phyloP scores from a whole-genome alignment of 2,888 invertebrate genomes.

The Phania funesta region DNA sequence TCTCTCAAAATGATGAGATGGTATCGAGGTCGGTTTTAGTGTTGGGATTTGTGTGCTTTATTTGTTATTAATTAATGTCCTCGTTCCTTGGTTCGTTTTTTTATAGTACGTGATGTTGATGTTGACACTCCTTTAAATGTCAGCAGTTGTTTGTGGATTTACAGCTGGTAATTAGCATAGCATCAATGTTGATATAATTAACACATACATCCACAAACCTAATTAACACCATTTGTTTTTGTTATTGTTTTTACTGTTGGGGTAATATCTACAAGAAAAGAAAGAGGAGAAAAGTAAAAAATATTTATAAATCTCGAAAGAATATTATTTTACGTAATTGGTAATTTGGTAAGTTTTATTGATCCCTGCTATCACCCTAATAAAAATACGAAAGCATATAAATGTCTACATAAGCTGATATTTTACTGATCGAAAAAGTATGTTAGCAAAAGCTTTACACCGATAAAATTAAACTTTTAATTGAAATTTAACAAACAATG shows the following conservation, averaged over 20 bases:
- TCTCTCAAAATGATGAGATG: slow-evolving; percentile 12
- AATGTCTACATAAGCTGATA: too few species aligned
- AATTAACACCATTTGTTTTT: slow-evolving; percentile 34
- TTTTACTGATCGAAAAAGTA: too few species aligned
- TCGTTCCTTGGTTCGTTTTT: slow-evolving; percentile 31
- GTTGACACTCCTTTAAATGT: slow-evolving; percentile 67
- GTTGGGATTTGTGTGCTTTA: slow-evolving; percentile 56
- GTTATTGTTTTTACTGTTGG: slow-evolving; percentile 22
- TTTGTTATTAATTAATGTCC: slow-evolving; percentile 75
- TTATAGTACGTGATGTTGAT: slow-evolving; percentile 33
- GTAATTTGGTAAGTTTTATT: too few species aligned
- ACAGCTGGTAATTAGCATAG: slow-evolving; percentile 77
- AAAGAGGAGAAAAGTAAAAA: not conserved
- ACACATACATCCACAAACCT: slow-evolving; percentile 33
- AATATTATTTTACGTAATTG: too few species aligned
- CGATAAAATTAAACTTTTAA: too few species aligned
- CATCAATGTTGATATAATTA: slow-evolving; percentile 62
- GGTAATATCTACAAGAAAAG: slow-evolving; percentile 22
- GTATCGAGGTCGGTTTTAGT: slow-evolving; percentile 26
- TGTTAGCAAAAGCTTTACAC: too few species aligned
- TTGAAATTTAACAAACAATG: too few species aligned
- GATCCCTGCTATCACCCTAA: too few species aligned
- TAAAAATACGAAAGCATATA: too few species aligned
- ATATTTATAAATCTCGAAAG: not conserved
- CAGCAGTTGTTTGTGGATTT: slow-evolving; percentile 68